phyloP scores from a whole-genome alignment of 1,140 invertebrate genomes.

The Rhyacophila brunnea region DNA sequence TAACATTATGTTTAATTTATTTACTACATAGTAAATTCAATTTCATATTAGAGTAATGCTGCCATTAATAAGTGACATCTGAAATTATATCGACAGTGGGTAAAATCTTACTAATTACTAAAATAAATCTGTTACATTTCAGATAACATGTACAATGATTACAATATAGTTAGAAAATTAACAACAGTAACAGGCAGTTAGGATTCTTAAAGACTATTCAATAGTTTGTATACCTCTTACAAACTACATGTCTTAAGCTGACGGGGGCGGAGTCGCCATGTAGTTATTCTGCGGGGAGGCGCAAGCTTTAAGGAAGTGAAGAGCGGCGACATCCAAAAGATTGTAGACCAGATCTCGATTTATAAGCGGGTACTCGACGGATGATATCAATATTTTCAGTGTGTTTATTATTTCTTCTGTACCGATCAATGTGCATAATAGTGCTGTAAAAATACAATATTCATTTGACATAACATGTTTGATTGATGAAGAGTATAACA shows the following conservation, averaged over 20 bases:
- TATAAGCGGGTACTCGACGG: constrained; percentile 41
- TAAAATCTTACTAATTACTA: too few species aligned
- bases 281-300: constrained; percentile 32
- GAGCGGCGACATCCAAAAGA: constrained; percentile 40
- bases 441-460: constrained; percentile 7
- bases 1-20: too few species aligned
- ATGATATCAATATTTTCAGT: constrained; percentile 37
- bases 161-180: background rate
- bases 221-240: too few species aligned
- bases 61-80: too few species aligned
- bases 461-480: too few species aligned
- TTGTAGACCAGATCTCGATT: constrained; percentile 45
- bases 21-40: too few species aligned
- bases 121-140: too few species aligned
- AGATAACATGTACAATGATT: background rate
- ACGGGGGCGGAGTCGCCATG: constrained; percentile 26
- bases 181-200: background rate
- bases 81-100: too few species aligned
- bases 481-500: too few species aligned
- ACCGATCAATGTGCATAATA: constrained; percentile 39
- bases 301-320: constrained; percentile 45
- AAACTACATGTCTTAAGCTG: constrained; percentile 22
- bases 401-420: constrained; percentile 39
- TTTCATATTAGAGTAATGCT: too few species aligned
- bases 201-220: too few species aligned